Conservation (phyloP, 2,888 invertebrate species). For the Sisyra terminalis region DNA sequence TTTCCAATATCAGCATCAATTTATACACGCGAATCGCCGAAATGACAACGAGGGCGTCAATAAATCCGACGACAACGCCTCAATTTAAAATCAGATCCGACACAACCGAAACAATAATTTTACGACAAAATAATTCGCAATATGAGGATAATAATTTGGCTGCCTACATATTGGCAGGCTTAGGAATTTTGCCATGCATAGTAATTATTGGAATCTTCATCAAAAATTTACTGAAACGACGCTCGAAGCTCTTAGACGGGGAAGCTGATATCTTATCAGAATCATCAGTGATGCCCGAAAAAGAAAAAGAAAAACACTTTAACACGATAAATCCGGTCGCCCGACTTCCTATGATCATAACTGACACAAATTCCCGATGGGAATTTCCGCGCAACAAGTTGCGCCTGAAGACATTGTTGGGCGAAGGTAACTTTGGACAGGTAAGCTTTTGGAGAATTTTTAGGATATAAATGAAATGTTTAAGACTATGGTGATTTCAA, state of each 20-base stretch:
- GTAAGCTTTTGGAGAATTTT: conserved; percentile 22
- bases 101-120: conserved; percentile 13
- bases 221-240: conserved; percentile 32
- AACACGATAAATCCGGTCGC: conserved; percentile 28
- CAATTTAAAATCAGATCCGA: background rate
- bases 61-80: background rate
- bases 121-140: conserved; percentile 28
- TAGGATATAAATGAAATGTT: background rate
- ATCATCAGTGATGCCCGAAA: conserved; percentile 34
- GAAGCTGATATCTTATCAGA: conserved; percentile 43
- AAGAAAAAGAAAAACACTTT: conserved; percentile 33
- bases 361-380: conserved; percentile 44
- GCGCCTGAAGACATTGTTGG: conserved; percentile 58
- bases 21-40: conserved; percentile 11
- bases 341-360: conserved; percentile 15
- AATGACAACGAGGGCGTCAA: conserved; percentile 18
- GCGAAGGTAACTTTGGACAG: conserved; percentile 76
- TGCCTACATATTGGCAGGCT: conserved; percentile 40
- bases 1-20: no score
- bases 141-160: conserved; percentile 34
- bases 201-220: conserved; percentile 39
- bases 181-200: conserved; percentile 39
- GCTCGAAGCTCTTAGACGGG: conserved; percentile 33
- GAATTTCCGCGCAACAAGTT: conserved; percentile 67
- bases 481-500: conserved; percentile 2